A percentile compares a stretch with the other conserved stretches of the same genome.
Evolutionary conservation across 2,113 vertebrate species (phyloP).

Genomic region (Oceanites oceanicus): DNA sequence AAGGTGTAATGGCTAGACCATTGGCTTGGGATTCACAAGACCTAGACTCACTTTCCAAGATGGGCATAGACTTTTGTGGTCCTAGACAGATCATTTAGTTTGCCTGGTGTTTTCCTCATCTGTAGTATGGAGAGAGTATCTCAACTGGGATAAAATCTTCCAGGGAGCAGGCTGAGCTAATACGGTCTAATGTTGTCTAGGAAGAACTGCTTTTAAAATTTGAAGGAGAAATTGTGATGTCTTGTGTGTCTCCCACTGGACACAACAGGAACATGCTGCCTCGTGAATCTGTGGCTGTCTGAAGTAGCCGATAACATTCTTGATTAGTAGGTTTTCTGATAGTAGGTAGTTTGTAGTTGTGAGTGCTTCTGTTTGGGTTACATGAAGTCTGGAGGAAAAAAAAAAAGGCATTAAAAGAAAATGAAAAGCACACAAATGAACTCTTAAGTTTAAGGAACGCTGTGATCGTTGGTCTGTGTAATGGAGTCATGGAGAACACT

Average conservation of each 20-base stretch:
- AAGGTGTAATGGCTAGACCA: background rate
- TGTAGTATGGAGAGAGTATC: background rate
- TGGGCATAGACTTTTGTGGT: background rate
- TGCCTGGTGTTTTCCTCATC: background rate
- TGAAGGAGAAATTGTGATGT: background rate
- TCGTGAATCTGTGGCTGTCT: rapidly evolving
- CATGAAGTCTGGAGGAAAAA: background rate
- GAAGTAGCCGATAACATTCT: background rate
- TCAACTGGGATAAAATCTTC: background rate
- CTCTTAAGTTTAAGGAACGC: background rate
- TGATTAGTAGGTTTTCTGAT: background rate
- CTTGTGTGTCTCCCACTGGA: background rate
- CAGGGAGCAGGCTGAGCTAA: background rate
- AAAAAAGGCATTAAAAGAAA: background rate
- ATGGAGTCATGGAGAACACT: background rate
- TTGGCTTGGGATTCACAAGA: background rate
- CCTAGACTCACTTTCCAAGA: background rate
- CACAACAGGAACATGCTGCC: background rate
- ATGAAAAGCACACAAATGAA: background rate
- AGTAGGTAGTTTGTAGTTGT: background rate
- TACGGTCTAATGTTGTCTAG: background rate
- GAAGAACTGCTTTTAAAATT: background rate
- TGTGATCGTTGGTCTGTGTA: background rate
- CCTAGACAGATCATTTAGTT: background rate
- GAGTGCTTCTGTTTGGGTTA: background rate